These are phyloP conservation scores for Drosophila bocki DNA, from an alignment of 1,140 invertebrate genomes.

Conservation along the genomic window DNA sequence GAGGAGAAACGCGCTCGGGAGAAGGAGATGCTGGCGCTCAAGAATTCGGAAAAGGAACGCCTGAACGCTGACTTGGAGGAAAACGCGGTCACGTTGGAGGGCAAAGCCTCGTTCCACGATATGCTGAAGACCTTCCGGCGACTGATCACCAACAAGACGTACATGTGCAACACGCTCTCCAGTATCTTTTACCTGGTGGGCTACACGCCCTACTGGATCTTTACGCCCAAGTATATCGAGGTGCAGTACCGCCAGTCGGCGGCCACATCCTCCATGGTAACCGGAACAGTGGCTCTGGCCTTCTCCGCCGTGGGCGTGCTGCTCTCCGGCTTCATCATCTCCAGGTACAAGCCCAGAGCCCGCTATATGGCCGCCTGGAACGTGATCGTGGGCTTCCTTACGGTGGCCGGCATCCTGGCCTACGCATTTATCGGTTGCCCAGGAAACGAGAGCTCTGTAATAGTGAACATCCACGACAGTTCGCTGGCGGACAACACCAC, in stretches of 20 bases:
- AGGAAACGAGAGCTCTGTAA: slow-evolving; percentile 84
- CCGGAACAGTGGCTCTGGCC: slow-evolving; percentile 89
- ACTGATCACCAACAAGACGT: slow-evolving; percentile 88
- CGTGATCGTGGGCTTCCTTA: slow-evolving; percentile 89
- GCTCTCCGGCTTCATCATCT: slow-evolving; percentile 89
- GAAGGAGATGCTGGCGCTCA: slow-evolving; percentile 45
- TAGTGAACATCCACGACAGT: slow-evolving; percentile 75
- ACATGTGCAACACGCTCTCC: slow-evolving; percentile 90
- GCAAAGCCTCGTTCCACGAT: slow-evolving; percentile 86
- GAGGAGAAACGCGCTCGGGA: slow-evolving; percentile 70
- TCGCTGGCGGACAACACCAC: slow-evolving; percentile 84
- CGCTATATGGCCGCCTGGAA: slow-evolving; percentile 91
- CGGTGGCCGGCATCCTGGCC: slow-evolving; percentile 88
- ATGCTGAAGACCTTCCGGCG: slow-evolving; percentile 88
- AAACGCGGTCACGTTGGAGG: slow-evolving; percentile 25
- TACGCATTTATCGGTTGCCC: slow-evolving; percentile 90
- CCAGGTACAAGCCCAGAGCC: slow-evolving; percentile 89
- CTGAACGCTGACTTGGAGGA: slow-evolving; percentile 56
- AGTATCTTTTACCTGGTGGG: slow-evolving; percentile 90
- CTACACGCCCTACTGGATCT: slow-evolving; percentile 91
- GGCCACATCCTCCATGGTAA: slow-evolving; percentile 87
- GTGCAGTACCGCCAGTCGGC: slow-evolving; percentile 91
- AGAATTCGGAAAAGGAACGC: slow-evolving; percentile 58
- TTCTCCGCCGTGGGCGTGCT: slow-evolving; percentile 91
- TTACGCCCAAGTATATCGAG: slow-evolving; percentile 92